Evolutionary conservation across 2,888 invertebrate species (phyloP), one percentile per base, ranked within the genome.

Genomic region (Spilosoma lubricipeda): DNA sequence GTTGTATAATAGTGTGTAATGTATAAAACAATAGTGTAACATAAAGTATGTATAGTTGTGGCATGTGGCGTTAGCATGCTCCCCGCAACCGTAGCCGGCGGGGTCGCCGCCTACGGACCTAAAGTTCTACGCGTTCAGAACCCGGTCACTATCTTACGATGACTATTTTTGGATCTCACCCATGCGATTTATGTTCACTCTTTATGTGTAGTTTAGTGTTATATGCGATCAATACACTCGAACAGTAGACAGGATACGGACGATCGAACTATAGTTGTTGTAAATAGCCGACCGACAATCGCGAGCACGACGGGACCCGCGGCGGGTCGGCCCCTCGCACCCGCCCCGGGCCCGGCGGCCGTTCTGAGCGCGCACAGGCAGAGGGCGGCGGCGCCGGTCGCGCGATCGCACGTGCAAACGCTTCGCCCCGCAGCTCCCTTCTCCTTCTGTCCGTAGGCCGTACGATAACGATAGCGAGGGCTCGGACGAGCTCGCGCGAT

Each of bases 371-470:
- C 63, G 77, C 74, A n/a, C 72, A 68, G 85, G 80, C 78, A 80
- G 82, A 85, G 87, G 86, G 85, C 88, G 88, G 88, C 86, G 87
- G 86, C 89, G 86, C 84, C 89, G 86, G 85, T 88, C 88, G 89
- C 86, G 84, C 89, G 90, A 88, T 86, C 91, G 93, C 93, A 91
- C 93, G 91, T 88, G 92, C 93, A 91, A 90, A 90, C 94, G 95
- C 94, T 94, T 94, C 95, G 92, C 94, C 94, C 95, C 95, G 94
- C 95, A 94, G 91, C 94, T 94, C 94, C 94, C 95, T 90, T 94
- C 92, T 94, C 94, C 95, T 93, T 95, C 95, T 95, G 95, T 95
- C 95, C 95, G 95, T 95, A 95, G 95, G 95, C 93, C 93, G 94
- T 93, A 95, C 95, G 95, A 93, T 95, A 95, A 95, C 93, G 94